A percentile compares a stretch with the other conserved stretches of the same genome.
phyloP scores from a whole-genome alignment of 2,888 invertebrate species.

The Phorcus lineatus region DNA sequence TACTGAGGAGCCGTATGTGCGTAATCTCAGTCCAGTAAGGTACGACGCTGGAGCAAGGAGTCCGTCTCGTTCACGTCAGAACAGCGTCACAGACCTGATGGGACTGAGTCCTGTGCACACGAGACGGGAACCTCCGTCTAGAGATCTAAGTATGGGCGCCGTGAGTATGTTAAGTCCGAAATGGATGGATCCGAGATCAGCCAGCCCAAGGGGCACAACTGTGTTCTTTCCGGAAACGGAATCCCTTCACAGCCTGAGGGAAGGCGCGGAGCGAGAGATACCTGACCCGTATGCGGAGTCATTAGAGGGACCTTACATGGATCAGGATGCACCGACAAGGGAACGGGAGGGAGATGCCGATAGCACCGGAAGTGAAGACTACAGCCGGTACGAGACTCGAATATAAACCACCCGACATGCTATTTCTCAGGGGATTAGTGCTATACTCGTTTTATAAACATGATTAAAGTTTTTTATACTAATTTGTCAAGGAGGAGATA shows the following conservation, averaged over 20 bases:
- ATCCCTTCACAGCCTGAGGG: conserved; percentile 46
- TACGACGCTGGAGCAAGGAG: conserved; percentile 61
- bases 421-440: no score
- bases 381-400: conserved; percentile 16
- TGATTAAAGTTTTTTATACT: no score
- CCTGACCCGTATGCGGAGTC: conserved; percentile 38
- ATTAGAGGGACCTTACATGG: conserved; percentile 37
- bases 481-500: no score
- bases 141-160: conserved; percentile 50
- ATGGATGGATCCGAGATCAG: conserved; percentile 56
- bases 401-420: neutral
- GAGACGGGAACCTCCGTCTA: conserved; percentile 48
- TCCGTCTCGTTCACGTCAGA: conserved; percentile 62
- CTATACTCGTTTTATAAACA: no score
- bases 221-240: conserved; percentile 68
- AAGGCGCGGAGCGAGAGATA: conserved; percentile 36
- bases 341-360: conserved; percentile 44
- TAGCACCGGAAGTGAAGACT: conserved; percentile 33
- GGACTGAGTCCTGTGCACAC: conserved; percentile 59
- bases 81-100: conserved; percentile 61
- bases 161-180: conserved; percentile 60
- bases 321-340: conserved; percentile 36
- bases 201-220: conserved; percentile 58
- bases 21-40: conserved; percentile 52
- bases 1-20: conserved; percentile 56